Percentiles rank a stretch among this genome's conserved stretches.
Conservation (phyloP, 2,797 vertebrate species). For the Helicolenus hilgendorfi region DNA sequence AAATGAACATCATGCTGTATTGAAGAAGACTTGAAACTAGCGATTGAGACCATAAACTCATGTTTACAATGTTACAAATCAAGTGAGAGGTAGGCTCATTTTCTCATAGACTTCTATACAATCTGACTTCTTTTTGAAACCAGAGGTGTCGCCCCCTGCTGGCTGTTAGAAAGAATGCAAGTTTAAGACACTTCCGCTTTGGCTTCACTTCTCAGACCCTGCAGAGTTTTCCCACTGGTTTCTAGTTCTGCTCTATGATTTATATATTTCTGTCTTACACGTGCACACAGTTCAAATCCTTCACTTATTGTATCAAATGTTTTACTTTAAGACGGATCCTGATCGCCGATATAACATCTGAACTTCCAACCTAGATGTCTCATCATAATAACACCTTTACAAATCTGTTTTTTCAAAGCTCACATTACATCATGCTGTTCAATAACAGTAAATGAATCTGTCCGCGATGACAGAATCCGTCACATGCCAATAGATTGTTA, state of each 20-base stretch:
- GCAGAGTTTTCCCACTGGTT: neutral
- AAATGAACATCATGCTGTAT: too few relatives aligned
- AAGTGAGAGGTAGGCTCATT: too few relatives aligned
- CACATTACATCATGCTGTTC: neutral
- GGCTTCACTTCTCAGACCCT: neutral
- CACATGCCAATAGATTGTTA: constrained; percentile 59
- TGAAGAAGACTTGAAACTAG: too few relatives aligned
- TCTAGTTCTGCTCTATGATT: neutral
- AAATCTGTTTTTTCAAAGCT: neutral
- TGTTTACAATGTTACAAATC: too few relatives aligned
- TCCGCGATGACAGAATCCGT: constrained; percentile 38
- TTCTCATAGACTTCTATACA: too few relatives aligned
- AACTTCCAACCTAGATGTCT: neutral
- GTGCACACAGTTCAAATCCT: neutral
- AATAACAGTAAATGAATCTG: neutral
- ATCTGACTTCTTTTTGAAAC: too few relatives aligned
- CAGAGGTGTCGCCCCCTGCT: too few relatives aligned
- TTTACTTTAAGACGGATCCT: neutral
- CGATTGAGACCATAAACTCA: too few relatives aligned
- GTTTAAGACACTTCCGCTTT: neutral
- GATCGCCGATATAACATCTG: neutral
- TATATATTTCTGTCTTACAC: neutral
- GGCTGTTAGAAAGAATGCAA: too few relatives aligned
- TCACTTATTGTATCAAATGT: neutral
- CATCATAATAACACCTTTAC: constrained; percentile 1